Base-by-base conservation (phyloP, 2,113 vertebrate species). In the Uria aalge region DNA sequence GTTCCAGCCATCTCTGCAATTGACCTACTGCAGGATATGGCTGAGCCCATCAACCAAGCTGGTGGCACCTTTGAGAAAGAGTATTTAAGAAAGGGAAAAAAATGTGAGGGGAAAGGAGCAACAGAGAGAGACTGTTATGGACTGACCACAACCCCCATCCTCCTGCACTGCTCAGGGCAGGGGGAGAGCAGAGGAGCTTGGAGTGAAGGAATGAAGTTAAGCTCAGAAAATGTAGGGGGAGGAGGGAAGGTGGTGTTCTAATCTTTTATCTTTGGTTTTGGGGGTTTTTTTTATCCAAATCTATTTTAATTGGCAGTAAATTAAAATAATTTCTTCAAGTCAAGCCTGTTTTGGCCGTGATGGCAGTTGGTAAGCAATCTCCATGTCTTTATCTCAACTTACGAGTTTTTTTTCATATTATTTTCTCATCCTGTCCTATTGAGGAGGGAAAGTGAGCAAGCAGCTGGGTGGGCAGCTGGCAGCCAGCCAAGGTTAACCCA, bases 121-220 rank as follows among this genome's bases (percentile, higher is more conserved):
- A 43, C 5, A 56, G 8, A 60, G 13, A 62, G 26, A 9, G 19
- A 9, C 24, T 47, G 7, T 38, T 56, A 38, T 6, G 9, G 11
- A 26, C 13, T 50, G 36, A 43, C 5, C 5, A 23, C 16, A 30
- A 7, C 14, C 6, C 23, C 9, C 7, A 45, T 13, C 6, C 6
- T 11, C 5, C 16, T 53, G 13, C 18, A 52, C 15, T 0, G 0
- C 10, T 21, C 18, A 72, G 15, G 22, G 32, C 8, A 72, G 13
- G 5, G 15, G 14, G 9, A 78, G 19, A 57, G 15, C 11, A 53
- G 64, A 32, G 21, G 14, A 53, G 5, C 15, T 45, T n/a, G 12
- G 4, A 88, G 17, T 23, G 30, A 66, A 53, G 21, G 66, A 72
- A 59, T 27, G 15, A 59, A 59, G 9, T 30, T 64, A 5, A 88